These are phyloP conservation scores for Lingula anatina DNA, from an alignment of 2,888 invertebrate genomes.

Conservation along the genomic window DNA sequence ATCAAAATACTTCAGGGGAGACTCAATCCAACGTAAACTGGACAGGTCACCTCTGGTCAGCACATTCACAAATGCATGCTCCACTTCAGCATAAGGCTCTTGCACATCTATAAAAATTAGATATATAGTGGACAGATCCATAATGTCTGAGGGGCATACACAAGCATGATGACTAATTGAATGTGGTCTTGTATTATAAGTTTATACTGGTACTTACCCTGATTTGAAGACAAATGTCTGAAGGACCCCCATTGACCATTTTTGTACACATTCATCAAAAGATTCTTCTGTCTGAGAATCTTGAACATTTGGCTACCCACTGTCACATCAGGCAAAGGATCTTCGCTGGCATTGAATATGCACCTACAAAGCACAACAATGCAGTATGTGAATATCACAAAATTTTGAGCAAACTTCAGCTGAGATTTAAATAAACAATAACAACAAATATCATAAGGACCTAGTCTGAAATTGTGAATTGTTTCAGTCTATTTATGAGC, in stretches of 20 bases:
- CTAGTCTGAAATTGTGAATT: too few relatives aligned
- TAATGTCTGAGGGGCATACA: too few relatives aligned
- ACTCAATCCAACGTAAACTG: conserved; percentile 89
- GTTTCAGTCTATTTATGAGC: too few relatives aligned
- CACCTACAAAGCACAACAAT: conserved; percentile 44
- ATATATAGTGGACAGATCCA: background rate
- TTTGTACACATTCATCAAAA: conserved; percentile 79
- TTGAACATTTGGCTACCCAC: conserved; percentile 15
- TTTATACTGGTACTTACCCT: too few relatives aligned
- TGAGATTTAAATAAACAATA: too few relatives aligned
- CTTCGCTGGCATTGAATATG: conserved; percentile 64
- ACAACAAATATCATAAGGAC: too few relatives aligned
- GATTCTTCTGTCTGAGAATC: conserved; percentile 60
- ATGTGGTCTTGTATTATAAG: too few relatives aligned
- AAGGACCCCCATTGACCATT: conserved; percentile 80
- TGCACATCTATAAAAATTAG: too few relatives aligned
- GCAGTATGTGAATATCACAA: too few relatives aligned
- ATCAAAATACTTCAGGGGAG: conserved; percentile 56
- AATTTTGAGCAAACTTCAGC: too few relatives aligned
- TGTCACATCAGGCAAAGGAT: conserved; percentile 7
- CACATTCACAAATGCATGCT: conserved; percentile 93
- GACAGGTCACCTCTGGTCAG: conserved; percentile 88
- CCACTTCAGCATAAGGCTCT: conserved; percentile 59
- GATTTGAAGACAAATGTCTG: conserved; percentile 68
- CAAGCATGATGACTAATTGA: too few relatives aligned